These are phyloP conservation scores for Datnioides undecimradiatus DNA, from an alignment of 2,113 vertebrate species.

Conservation along the genomic window DNA sequence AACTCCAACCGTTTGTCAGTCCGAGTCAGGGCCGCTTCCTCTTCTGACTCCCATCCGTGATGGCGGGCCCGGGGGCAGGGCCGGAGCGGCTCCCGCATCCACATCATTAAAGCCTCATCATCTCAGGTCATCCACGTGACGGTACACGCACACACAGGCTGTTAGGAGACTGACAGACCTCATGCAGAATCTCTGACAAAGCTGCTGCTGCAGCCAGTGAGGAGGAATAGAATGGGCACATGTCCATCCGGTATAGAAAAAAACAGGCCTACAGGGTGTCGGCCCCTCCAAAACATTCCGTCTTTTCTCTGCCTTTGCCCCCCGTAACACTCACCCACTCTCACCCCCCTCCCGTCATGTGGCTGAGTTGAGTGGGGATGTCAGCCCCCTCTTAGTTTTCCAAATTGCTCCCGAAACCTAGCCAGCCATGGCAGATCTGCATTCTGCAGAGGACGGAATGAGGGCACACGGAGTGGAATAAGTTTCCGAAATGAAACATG, in stretches of 20 bases:
- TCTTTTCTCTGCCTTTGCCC: constrained; percentile 6
- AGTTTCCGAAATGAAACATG: constrained; percentile 47
- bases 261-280: constrained; percentile 18
- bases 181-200: constrained; percentile 22
- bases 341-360: background rate
- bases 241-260: background rate
- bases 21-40: constrained; percentile 33
- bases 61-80: constrained; percentile 2
- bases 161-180: constrained; percentile 22
- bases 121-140: constrained; percentile 6
- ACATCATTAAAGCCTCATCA: constrained; percentile 55
- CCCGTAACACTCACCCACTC: background rate
- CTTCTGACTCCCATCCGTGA: constrained; percentile 23
- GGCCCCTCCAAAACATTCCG: constrained; percentile 2
- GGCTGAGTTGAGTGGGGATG: constrained; percentile 39
- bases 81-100: constrained; percentile 23
- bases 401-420: constrained; percentile 62
- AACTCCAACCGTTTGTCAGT: constrained; percentile 40
- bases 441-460: constrained; percentile 46
- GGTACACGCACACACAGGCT: background rate
- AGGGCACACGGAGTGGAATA: constrained; percentile 50
- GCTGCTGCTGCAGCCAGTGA: background rate
- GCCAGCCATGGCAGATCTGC: constrained; percentile 55
- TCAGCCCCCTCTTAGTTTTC: constrained; percentile 52
- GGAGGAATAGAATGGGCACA: background rate